Base-by-base conservation (phyloP, 2,797 vertebrate genomes). In the Chaenodraco wilsoni region DNA sequence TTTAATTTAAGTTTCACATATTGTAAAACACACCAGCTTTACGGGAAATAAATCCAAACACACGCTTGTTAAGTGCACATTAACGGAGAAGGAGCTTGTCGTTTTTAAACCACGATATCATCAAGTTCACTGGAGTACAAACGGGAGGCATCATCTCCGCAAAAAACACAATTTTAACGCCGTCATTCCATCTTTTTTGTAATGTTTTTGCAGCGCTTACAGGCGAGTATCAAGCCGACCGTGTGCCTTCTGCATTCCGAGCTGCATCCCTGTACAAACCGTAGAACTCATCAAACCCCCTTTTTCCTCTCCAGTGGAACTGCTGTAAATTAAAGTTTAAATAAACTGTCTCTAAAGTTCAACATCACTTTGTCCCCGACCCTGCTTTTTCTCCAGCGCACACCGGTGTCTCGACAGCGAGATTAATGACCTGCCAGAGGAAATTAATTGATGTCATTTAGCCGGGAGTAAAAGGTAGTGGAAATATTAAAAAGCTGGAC, bases 181-280 rank as follows among this genome's bases (percentile, higher is more conserved):
- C 27, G 27, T 27, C 27, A 27, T 27, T 27, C 4, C 27, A 27
- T 5, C 27, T 27, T 27, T 76, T 71, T 76, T 52, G 64, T 77
- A 63, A 60, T 50, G 57, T 82, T 72, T 37, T 37, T 77, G 77
- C 84, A 82, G 82, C 79, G 89, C 88, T 90, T 89, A 78, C 73
- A 84, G 78, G 84, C 89, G 67, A 87, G 69, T 89, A 82, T 88
- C 81, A 87, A 89, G 90, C 85, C 90, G 84, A 92, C 85, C 91
- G 79, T 85, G 92, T 94, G 94, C 94, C 93, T 94, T 94, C 88
- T 90, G 91, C 93, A 93, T 93, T 88, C 61, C 74, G 50, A 86
- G 90, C 90, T 88, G 84, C 90, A 85, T 86, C 64, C 84, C 69
- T 92, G 88, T 91, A 90, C 81, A 90, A 86, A 90, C 69, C 82